Conservation (phyloP, 2,888 invertebrate species). For the Therioaphis trifolii region DNA sequence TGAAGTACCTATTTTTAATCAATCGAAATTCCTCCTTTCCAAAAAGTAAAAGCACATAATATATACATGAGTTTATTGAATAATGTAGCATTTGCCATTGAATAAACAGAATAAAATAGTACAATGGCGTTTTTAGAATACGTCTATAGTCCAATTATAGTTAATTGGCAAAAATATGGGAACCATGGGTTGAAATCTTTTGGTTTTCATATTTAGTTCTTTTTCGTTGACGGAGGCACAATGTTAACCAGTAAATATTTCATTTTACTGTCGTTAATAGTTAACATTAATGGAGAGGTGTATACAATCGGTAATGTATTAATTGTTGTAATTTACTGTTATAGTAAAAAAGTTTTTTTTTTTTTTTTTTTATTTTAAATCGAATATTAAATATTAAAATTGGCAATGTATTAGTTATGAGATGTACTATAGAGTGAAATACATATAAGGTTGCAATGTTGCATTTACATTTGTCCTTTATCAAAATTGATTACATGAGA, state of each 20-base stretch:
- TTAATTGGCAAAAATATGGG: slow-evolving; percentile 39
- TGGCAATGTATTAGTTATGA: no score
- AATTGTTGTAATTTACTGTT: no score
- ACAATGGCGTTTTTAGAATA: slow-evolving; percentile 19
- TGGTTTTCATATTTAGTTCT: not conserved
- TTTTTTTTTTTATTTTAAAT: no score
- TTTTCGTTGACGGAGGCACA: not conserved
- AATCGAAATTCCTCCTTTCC: not conserved
- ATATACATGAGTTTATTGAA: not conserved
- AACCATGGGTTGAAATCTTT: not conserved
- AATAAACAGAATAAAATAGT: not conserved
- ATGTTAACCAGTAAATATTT: not conserved
- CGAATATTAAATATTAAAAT: no score
- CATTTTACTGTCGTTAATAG: not conserved
- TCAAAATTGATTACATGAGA: no score
- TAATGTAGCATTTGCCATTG: slow-evolving; percentile 10
- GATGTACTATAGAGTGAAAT: no score
- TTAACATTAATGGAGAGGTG: not conserved
- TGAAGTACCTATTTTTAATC: slow-evolving; percentile 34
- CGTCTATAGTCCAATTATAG: slow-evolving; percentile 45
- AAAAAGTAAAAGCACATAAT: no score
- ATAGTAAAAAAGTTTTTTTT: no score
- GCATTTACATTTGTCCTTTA: no score
- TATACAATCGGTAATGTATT: slow-evolving; percentile 17
- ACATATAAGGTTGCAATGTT: no score